Percentiles rank a stretch among this genome's conserved stretches.
Evolutionary conservation across 2,888 invertebrate species (phyloP).

Genomic region (Lysandra bellargus): DNA sequence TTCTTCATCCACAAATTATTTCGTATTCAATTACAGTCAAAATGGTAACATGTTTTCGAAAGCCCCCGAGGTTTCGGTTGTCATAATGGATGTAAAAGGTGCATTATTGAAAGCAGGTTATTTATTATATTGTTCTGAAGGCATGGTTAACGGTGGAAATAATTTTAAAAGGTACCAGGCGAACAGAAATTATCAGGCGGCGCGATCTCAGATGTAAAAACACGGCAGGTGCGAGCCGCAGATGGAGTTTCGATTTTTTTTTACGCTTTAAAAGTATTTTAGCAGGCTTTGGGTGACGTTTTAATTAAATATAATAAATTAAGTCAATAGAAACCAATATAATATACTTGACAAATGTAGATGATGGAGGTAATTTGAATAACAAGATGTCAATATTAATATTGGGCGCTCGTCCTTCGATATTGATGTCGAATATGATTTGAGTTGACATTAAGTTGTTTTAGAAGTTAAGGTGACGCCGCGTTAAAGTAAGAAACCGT

Average conservation of each 20-base stretch:
- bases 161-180: conserved; percentile 47
- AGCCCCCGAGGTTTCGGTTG: conserved; percentile 6
- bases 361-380: conserved; percentile 1
- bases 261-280: not conserved
- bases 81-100: conserved; percentile 27
- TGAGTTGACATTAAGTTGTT: not conserved
- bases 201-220: conserved; percentile 54
- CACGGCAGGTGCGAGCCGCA: conserved; percentile 61
- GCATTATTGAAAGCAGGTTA: conserved; percentile 32
- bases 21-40: not conserved
- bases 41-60: conserved; percentile 18
- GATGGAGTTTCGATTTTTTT: conserved; percentile 48
- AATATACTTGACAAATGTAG: not conserved
- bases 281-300: not conserved
- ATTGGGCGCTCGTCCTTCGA: not conserved
- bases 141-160: conserved; percentile 41
- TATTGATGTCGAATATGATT: not conserved
- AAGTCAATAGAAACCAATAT: not conserved
- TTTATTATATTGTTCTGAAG: conserved; percentile 37
- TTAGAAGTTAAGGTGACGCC: no score
- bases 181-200: conserved; percentile 47
- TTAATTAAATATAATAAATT: conserved; percentile 12
- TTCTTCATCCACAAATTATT: conserved; percentile 1
- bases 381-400: not conserved
- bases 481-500: no score